A percentile compares a stretch with the other conserved stretches of the same genome.
phyloP scores from a whole-genome alignment of 64 coral and sea anemone species.

The Acropora tenuis region DNA sequence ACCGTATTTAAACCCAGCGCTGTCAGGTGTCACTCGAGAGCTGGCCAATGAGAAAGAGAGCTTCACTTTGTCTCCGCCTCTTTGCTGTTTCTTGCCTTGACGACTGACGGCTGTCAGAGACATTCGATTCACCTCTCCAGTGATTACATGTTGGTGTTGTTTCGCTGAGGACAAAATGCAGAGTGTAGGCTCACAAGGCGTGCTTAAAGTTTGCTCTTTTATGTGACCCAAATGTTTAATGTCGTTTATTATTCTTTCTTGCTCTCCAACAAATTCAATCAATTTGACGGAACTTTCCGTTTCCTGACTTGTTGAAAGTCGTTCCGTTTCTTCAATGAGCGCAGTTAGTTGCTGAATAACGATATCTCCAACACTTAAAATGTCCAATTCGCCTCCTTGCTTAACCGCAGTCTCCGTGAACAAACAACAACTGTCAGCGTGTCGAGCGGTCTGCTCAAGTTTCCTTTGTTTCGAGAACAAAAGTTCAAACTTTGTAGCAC shows the following conservation, averaged over 20 bases:
- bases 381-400: slow-evolving; percentile 56
- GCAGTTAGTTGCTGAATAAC: slow-evolving; percentile 26
- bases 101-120: slow-evolving; percentile 66
- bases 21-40: slow-evolving; percentile 27
- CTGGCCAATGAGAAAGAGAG: slow-evolving; percentile 25
- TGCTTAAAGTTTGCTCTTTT: slow-evolving; percentile 45
- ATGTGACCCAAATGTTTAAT: slow-evolving; percentile 22
- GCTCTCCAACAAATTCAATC: slow-evolving; percentile 20
- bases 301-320: background rate
- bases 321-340: slow-evolving; percentile 34
- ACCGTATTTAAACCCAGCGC: slow-evolving; percentile 63
- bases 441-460: slow-evolving; percentile 28
- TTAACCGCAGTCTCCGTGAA: slow-evolving; percentile 51
- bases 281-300: background rate
- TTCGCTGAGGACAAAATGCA: slow-evolving; percentile 31
- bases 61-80: slow-evolving; percentile 62
- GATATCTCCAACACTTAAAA: slow-evolving; percentile 51
- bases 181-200: slow-evolving; percentile 50
- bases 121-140: slow-evolving; percentile 60
- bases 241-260: slow-evolving; percentile 42
- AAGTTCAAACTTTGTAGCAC: slow-evolving; percentile 34
- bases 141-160: slow-evolving; percentile 40
- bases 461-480: slow-evolving; percentile 50
- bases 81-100: slow-evolving; percentile 52
- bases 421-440: slow-evolving; percentile 42